These are phyloP conservation scores for Cotesia vestalis DNA, from an alignment of 1,140 invertebrate genomes.

Conservation along the genomic window DNA sequence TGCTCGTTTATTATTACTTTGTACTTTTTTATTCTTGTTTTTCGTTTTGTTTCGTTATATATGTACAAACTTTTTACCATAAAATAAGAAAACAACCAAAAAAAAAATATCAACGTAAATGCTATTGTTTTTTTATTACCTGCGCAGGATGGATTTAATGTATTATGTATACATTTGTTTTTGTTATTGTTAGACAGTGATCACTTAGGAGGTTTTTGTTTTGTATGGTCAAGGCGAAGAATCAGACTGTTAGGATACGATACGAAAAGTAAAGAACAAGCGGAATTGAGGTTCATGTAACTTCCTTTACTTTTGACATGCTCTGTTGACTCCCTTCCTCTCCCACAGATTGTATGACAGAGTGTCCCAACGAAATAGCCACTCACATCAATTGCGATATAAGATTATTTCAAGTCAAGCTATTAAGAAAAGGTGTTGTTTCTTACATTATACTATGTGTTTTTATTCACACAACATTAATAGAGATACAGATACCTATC, in stretches of 20 bases:
- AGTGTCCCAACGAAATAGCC: constrained; percentile 33
- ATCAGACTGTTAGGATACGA: constrained; percentile 41
- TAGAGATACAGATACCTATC: no score
- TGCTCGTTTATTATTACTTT: no score
- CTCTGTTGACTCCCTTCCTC: constrained; percentile 57
- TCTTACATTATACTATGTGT: not conserved
- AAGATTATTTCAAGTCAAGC: constrained; percentile 47
- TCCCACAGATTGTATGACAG: constrained; percentile 56
- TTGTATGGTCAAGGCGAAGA: constrained; percentile 28
- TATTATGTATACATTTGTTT: constrained; percentile 4
- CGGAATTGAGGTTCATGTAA: constrained; percentile 62
- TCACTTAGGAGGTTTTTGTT: constrained; percentile 20
- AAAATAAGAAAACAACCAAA: no score
- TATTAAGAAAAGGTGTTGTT: constrained; percentile 43
- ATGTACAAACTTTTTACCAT: no score
- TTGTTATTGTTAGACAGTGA: not conserved
- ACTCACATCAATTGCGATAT: constrained; percentile 49
- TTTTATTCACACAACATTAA: no score
- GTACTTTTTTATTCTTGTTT: no score
- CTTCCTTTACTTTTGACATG: constrained; percentile 63
- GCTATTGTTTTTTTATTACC: not conserved
- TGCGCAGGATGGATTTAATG: not conserved
- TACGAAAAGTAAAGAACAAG: constrained; percentile 56
- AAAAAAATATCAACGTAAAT: no score
- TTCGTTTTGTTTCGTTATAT: no score